A percentile compares a stretch with the other conserved stretches of the same genome.
phyloP scores from a whole-genome alignment of 2,113 vertebrate species.

The Chinchilla lanigera region DNA sequence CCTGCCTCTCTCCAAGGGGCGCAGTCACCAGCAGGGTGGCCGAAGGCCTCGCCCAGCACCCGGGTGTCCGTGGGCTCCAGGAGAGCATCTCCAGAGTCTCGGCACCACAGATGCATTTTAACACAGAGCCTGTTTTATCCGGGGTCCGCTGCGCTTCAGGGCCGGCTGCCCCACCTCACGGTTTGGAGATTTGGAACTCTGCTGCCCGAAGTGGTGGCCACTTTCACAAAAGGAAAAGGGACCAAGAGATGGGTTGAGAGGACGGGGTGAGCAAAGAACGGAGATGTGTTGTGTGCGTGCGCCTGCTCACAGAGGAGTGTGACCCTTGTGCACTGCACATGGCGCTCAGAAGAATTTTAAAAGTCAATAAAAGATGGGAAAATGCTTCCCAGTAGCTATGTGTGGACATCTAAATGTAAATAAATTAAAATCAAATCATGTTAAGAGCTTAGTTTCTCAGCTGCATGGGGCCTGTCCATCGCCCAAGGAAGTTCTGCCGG shows the following conservation, averaged over 20 bases:
- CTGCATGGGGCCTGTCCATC: neutral
- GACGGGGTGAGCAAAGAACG: neutral
- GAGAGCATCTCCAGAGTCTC: neutral
- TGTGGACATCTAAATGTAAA: neutral
- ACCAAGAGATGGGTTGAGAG: neutral
- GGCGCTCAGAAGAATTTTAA: neutral
- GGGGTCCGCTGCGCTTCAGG: neutral
- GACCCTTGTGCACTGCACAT: neutral
- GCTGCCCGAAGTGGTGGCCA: neutral
- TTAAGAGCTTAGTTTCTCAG: neutral
- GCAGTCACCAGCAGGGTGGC: neutral
- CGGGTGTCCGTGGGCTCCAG: neutral
- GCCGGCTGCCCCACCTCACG: too few relatives aligned
- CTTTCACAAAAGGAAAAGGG: neutral
- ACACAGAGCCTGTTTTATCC: neutral
- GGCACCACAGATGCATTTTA: neutral
- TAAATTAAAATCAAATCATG: neutral
- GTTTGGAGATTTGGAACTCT: neutral
- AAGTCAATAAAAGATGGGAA: neutral
- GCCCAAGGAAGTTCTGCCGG: neutral
- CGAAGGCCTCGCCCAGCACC: neutral
- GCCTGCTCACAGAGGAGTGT: neutral
- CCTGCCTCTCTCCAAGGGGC: neutral
- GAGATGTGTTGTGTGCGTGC: neutral
- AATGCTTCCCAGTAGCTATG: neutral